Base-by-base conservation (phyloP, 2,113 vertebrate species). In the Neogale vison region DNA sequence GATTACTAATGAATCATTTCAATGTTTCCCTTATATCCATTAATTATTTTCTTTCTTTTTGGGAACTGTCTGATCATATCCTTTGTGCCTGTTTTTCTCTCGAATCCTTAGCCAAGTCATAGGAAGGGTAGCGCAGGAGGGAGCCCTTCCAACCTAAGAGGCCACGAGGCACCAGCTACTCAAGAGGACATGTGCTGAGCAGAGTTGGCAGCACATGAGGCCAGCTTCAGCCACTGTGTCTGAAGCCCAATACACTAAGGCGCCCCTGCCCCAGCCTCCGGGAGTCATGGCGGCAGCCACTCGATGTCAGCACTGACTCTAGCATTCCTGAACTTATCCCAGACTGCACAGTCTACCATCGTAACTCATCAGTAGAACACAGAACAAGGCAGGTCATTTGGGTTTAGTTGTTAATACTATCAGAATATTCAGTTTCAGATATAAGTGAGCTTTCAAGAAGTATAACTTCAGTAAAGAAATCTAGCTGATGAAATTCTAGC, bases 381-480 rank as follows among this genome's bases (percentile, higher is more conserved):
- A 94, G 55, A 82, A 36, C 12, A 55, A 93, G 29, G 26, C 45
- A 88, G 23, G 55, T n/a, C 23, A 81, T 52, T 31, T 76, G 69
- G 65, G 84, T 39, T 84, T 90, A 90, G 61, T 39, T 67, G 65
- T 86, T 69, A 59, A 7, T 71, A 77, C 77, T 71, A 77, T 69
- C 57, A 69, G 42, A 95, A 82, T 76, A 77, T n/a, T 45, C 29
- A 0, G n/a, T 61, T 95, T 91, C 36, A 52, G 72, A 82, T 23
- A 29, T 23, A 92, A 84, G 45, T 6, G 50, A 71, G 55, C 11
- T 36, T n/a, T 39, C 31, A 36, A 88, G 79, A 93, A 87, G 88
- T 57, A 31, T 1, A 79, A 85, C 63, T 47, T 55, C 3, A 63
- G 55, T 67, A 57, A 79, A 93, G 79, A 55, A 83, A 65, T 12